These are phyloP conservation scores for Parazoanthus atlanticus DNA, from an alignment of 92 coral and sea anemone genomes.

Conservation along the genomic window DNA sequence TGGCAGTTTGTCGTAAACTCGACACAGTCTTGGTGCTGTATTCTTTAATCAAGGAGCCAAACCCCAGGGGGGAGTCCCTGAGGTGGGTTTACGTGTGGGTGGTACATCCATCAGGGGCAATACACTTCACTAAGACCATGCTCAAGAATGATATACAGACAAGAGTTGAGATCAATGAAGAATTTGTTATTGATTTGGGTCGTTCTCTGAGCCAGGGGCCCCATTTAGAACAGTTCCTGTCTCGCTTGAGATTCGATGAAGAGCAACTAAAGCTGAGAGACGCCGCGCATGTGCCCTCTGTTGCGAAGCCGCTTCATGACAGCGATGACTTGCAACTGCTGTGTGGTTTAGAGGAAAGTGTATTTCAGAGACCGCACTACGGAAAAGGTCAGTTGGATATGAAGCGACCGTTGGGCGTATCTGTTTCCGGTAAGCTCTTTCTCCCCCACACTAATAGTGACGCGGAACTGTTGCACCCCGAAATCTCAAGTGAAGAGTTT, in stretches of 20 bases:
- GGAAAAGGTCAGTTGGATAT: background rate
- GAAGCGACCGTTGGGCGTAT: background rate
- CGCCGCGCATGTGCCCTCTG: background rate
- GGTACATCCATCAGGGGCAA: conserved; percentile 48
- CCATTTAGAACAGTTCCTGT: conserved; percentile 12
- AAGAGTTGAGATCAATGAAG: conserved; percentile 48
- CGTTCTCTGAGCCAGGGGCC: conserved; percentile 39
- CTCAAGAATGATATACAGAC: conserved; percentile 35
- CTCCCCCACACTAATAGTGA: background rate
- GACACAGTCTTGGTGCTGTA: conserved; percentile 53
- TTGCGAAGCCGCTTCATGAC: background rate
- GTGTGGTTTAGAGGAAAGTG: background rate
- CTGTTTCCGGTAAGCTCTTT: background rate
- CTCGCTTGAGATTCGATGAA: conserved; percentile 5
- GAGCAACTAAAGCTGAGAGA: conserved; percentile 6
- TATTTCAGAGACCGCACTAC: background rate
- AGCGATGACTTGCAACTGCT: background rate
- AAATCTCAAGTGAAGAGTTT: background rate
- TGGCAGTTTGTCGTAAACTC: conserved; percentile 46
- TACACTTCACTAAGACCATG: conserved; percentile 52
- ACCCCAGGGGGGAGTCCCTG: conserved; percentile 9
- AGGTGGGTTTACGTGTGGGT: conserved; percentile 58
- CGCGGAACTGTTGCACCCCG: background rate
- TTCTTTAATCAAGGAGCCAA: conserved; percentile 62
- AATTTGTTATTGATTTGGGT: conserved; percentile 46